Evolutionary conservation across 2,797 vertebrate species (phyloP), one percentile per base, ranked within the genome.

Genomic region (Xerus rutilus): DNA sequence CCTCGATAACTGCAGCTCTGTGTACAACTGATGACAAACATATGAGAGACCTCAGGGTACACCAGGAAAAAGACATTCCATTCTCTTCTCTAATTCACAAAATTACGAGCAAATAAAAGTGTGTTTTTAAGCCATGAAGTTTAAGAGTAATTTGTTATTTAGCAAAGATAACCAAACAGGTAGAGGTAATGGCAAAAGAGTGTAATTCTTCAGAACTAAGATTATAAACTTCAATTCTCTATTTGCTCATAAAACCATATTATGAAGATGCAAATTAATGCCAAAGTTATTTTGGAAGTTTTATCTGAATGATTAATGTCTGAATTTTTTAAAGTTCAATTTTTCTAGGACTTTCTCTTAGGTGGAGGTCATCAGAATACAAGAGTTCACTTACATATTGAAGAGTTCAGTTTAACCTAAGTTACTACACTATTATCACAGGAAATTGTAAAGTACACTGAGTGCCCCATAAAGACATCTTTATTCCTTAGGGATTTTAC

Each of bases 91-190:
- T 82, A 32, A 82, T 28, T 21, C 73, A 52, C 13, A 83, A 77
- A 92, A n/a, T 79, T 32, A 77, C 14, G 20, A 85, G 32, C 21
- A 88, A 88, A 65, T 92, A n/a, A 85, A 87, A 78, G 21, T 30
- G 0, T 28, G 49, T 13, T 79, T 84, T 78, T 28, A 89, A 65
- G 21, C 4, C 9, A 39, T 10, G 35, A 78, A 74, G n/a, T 91
- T 86, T 70, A 9, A 8, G 11, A 25, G 18, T 87, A 28, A 86
- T 76, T 43, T 59, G 28, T 78, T 83, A 74, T 79, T 87, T 69
- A 76, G 25, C 47, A 77, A 84, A 52, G 54, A 76, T 43, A 94
- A 87, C 18, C 1, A 21, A 87, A 52, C 1, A 64, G 32, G 7
- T 54, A 78, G 20, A 15, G 73, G 25, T 45, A 70, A 86, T 57